Evolutionary conservation across 2,797 vertebrate species (phyloP).

Genomic region (Alcedo atthis): DNA sequence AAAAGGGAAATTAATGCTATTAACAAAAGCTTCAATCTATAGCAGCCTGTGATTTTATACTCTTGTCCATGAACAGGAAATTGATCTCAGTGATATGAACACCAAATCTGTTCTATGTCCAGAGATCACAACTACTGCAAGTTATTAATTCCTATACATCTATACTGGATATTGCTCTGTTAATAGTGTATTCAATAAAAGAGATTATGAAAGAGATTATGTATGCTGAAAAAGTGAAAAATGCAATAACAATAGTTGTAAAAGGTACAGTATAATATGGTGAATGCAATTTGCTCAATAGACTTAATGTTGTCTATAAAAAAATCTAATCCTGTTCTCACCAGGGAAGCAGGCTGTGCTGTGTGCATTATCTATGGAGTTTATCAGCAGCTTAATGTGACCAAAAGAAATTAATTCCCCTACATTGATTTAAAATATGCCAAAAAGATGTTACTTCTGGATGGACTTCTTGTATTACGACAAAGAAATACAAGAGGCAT

Average conservation of each 20-base stretch:
- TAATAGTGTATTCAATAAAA: constrained; percentile 6
- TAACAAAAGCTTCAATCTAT: not conserved
- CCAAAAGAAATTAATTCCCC: not conserved
- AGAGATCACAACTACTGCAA: not conserved
- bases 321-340: constrained; percentile 37
- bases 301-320: constrained; percentile 7
- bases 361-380: not conserved
- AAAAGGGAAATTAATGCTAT: not conserved
- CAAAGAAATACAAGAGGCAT: not conserved
- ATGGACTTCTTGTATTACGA: not conserved
- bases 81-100: not conserved
- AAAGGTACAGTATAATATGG: not conserved
- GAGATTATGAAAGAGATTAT: not conserved
- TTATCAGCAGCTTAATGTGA: constrained; percentile 5
- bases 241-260: not conserved
- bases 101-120: not conserved
- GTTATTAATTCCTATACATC: not conserved
- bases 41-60: not conserved
- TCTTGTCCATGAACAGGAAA: not conserved
- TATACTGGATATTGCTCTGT: not conserved
- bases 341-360: not conserved
- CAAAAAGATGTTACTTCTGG: not conserved
- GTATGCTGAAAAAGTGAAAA: not conserved
- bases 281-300: not conserved
- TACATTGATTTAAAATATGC: not conserved